Percentiles rank a stretch among this genome's conserved stretches.
Evolutionary conservation across 2,797 vertebrate species (phyloP).

Genomic region (Argentina silus): DNA sequence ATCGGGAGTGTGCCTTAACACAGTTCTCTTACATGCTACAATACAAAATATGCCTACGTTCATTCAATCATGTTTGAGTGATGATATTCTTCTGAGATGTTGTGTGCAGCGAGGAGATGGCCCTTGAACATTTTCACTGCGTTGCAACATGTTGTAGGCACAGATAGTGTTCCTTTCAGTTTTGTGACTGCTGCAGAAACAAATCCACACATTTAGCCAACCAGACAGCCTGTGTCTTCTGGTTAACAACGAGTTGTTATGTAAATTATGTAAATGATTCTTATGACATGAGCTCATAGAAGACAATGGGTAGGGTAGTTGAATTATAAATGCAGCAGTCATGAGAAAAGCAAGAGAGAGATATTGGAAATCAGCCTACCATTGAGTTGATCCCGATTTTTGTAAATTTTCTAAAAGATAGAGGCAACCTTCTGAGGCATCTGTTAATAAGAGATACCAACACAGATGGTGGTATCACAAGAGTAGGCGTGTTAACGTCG

Average conservation of each 20-base stretch:
- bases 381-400: not conserved
- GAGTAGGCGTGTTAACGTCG: too few relatives aligned
- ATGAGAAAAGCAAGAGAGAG: not conserved
- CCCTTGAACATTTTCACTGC: not conserved
- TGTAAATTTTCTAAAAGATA: not conserved
- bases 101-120: not conserved
- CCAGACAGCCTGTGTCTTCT: slow-evolving; percentile 30
- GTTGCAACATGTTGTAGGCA: slow-evolving; percentile 29
- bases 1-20: not conserved
- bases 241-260: slow-evolving; percentile 42
- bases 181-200: slow-evolving; percentile 28
- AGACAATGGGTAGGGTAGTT: slow-evolving; percentile 42
- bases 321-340: slow-evolving; percentile 47
- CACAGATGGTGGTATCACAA: too few relatives aligned
- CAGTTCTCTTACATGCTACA: too few relatives aligned
- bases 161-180: slow-evolving; percentile 16
- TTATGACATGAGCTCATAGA: slow-evolving; percentile 32
- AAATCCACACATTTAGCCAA: slow-evolving; percentile 36
- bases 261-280: slow-evolving; percentile 59
- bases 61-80: too few relatives aligned
- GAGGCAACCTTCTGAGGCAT: too few relatives aligned
- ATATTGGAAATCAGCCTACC: not conserved
- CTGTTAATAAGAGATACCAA: too few relatives aligned
- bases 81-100: not conserved
- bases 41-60: too few relatives aligned